Base-by-base conservation (phyloP, 2,113 vertebrate genomes). In the Grammomys dolichurus region DNA sequence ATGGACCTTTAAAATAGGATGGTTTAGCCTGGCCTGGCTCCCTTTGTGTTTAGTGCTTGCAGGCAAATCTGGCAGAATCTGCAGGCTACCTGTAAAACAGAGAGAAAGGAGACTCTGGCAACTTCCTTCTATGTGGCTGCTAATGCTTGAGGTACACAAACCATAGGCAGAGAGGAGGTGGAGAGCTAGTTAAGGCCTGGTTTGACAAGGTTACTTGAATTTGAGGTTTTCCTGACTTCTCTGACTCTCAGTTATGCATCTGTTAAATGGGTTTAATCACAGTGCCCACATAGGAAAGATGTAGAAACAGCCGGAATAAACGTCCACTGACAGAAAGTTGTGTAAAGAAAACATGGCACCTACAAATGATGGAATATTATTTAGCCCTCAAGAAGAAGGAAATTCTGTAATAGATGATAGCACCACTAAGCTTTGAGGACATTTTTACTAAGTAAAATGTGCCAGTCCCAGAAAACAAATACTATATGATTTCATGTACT, bases 381-480 rank as follows among this genome's bases (percentile, higher is more conserved):
- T 77, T 17, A 76, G n/a, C 48, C 81, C 65, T 86, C 26, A 60
- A 67, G 60, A 90, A 73, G 78, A 82, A 89, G 33, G 70, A 20
- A 88, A 77, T 36, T 48, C 46, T 84, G 16, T 8, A 14, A n/a
- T 6, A 69, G 51, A 22, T 19, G 19, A n/a, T 19, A 40, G 46
- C 28, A 28, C 22, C 2, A 12, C 63, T 67, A 26, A 20, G 40
- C 4, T 5, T 84, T 26, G 26, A 76, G 36, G 46, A 56, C 28
- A 28, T 58, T 56, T 63, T 40, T 40, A 8, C 40, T 40, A 82
- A 76, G 78, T 12, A 16, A 84, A 67, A 65, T 43, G 19, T 46
- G 28, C 58, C 19, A 12, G 46, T 26, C 20, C 36, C 13, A 69
- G 80, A 84, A 76, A 60, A 46, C n/a, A 22, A 46, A 14, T 10